phyloP scores from a whole-genome alignment of 2,797 vertebrate species.

The Lutjanus argentimaculatus region DNA sequence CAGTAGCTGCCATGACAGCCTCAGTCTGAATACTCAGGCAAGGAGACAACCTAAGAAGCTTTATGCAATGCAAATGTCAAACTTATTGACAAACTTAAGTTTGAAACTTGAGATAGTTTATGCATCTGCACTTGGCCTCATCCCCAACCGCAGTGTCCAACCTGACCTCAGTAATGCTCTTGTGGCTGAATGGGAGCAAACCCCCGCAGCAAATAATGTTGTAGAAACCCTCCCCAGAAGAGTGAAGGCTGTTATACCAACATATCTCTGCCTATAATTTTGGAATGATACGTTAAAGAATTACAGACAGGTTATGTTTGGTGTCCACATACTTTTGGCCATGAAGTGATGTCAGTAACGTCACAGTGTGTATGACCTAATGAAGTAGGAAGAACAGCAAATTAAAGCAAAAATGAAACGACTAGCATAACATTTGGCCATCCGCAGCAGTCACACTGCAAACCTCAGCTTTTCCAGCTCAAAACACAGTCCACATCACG shows the following conservation, averaged over 20 bases:
- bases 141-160: not conserved
- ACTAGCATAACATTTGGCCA: not conserved
- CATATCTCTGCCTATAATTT: not conserved
- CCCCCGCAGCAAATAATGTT: not conserved
- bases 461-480: constrained; percentile 59
- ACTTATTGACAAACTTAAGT: no score
- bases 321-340: not conserved
- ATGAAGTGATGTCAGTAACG: not conserved
- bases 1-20: no score
- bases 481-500: constrained; percentile 39
- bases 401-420: not conserved
- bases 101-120: no score
- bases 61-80: no score
- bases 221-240: not conserved
- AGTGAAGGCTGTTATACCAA: not conserved
- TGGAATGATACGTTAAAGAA: not conserved
- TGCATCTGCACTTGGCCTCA: no score
- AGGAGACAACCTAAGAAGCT: no score
- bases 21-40: no score
- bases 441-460: constrained; percentile 20
- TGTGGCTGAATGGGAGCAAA: not conserved
- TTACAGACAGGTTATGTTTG: not conserved
- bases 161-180: not conserved
- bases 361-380: constrained; percentile 1
- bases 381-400: not conserved